A percentile compares a stretch with the other conserved stretches of the same genome.
Conservation (phyloP, 2,888 invertebrate species). For the Agrypnus murinus region DNA sequence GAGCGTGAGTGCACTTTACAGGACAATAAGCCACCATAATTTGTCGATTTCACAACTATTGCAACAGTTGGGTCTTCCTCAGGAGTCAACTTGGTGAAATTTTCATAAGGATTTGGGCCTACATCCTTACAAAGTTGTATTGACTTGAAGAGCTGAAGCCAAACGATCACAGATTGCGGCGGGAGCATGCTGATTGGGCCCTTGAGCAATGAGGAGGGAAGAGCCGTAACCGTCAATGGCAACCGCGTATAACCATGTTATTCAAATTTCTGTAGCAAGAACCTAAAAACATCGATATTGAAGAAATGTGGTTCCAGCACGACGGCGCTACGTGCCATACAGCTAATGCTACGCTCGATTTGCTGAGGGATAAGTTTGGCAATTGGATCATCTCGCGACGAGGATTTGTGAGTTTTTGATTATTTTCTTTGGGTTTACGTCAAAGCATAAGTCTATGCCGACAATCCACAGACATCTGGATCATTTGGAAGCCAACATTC, state of each 20-base stretch:
- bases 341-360: constrained; percentile 10
- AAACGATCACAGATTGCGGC: no score
- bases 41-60: constrained; percentile 24
- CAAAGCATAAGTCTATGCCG: constrained; percentile 8
- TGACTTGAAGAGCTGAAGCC: constrained; percentile 26
- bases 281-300: not conserved
- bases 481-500: no score
- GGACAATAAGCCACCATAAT: constrained; percentile 19
- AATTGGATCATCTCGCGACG: constrained; percentile 3
- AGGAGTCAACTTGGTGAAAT: constrained; percentile 39
- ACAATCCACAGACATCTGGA: constrained; percentile 3
- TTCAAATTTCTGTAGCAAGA: not conserved
- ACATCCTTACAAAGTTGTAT: constrained; percentile 38
- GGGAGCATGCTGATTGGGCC: constrained; percentile 18
- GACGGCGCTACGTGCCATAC: constrained; percentile 15
- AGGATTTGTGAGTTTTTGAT: constrained; percentile 3
- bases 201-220: constrained; percentile 13
- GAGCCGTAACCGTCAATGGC: no score
- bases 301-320: no score
- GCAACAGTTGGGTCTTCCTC: constrained; percentile 29
- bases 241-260: not conserved
- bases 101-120: constrained; percentile 35
- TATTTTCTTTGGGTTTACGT: constrained; percentile 14
- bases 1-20: no score
- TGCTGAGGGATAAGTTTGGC: not conserved